Base-by-base conservation (phyloP, 2,797 vertebrate species). In the Parauchenoglanis punctatus region DNA sequence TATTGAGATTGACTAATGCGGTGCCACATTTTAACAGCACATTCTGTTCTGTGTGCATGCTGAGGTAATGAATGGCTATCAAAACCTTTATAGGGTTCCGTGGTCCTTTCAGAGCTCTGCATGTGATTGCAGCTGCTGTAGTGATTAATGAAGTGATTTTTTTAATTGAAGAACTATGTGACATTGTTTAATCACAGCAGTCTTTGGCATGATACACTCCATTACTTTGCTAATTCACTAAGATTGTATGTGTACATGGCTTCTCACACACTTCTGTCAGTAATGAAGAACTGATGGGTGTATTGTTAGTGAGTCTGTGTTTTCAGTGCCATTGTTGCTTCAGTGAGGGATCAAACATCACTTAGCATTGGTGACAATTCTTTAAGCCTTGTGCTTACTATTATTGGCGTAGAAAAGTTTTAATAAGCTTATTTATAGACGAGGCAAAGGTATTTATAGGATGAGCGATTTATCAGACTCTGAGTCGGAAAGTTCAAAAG, bases 121-220 rank as follows among this genome's bases (percentile, higher is more conserved):
- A 49, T 87, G 85, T 82, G 84, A 44, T 77, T 94, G 93, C 88
- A 86, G 4, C 85, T 88, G 90, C 65, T 0, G 81, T 93, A 91
- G 93, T 95, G 94, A 95, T 93, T 94, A 94, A 94, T 92, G 91
- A 91, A 91, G 90, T 88, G 87, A 89, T 90, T 93, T 92, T 54
- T 61, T 61, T 17, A 92, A 94, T 94, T 94, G 94, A 92, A 91
- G 91, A 90, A 90, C 88, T 87, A 83, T 86, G 73, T 87, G 89
- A 86, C 88, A 83, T 92, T 90, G 89, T 91, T 91, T 91, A 91
- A 91, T 91, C 87, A 85, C 83, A 90, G 83, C 82, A 63, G 88
- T 90, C 88, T 85, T 91, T 85, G 76, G 77, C 84, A 67, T 49
- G 85, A 87, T 77, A 78, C 67, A 86, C 83, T 86, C 87, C 84